Evolutionary conservation across 2,113 vertebrate species (phyloP).

Genomic region (Myotis brandtii): DNA sequence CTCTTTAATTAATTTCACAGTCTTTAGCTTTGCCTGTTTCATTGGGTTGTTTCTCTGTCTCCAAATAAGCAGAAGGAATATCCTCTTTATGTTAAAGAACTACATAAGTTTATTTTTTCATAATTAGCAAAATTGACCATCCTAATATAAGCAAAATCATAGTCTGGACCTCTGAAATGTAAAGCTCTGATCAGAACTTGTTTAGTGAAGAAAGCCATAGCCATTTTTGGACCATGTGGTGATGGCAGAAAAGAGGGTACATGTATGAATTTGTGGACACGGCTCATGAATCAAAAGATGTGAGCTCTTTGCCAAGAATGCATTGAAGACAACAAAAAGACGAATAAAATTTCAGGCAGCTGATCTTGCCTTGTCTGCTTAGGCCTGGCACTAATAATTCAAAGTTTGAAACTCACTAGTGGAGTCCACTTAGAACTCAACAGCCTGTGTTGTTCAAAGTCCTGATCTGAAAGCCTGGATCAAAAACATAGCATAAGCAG

Average conservation of each 20-base stretch:
- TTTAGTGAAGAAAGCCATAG: neutral
- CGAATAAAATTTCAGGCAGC: neutral
- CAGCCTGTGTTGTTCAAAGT: neutral
- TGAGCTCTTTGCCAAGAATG: neutral
- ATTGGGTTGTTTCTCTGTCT: neutral
- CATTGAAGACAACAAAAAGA: neutral
- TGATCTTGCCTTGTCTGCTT: neutral
- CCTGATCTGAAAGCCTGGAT: neutral
- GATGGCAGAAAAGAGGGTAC: accelerated
- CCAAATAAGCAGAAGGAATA: neutral
- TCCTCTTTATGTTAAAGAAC: neutral
- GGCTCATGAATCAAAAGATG: neutral
- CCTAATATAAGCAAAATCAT: neutral
- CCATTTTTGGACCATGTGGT: neutral
- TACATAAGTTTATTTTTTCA: neutral
- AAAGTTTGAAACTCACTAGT: constrained; percentile 2
- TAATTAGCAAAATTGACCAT: neutral
- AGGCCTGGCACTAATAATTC: neutral
- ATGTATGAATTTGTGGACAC: accelerated
- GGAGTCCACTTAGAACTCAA: neutral
- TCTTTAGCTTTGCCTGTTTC: neutral
- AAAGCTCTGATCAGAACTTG: neutral
- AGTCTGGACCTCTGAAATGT: neutral
- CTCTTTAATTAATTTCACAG: neutral
- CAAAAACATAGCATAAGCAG: neutral